These are phyloP conservation scores for Polydrusus pterygomalis DNA, from an alignment of 2,888 invertebrate species.

Conservation along the genomic window DNA sequence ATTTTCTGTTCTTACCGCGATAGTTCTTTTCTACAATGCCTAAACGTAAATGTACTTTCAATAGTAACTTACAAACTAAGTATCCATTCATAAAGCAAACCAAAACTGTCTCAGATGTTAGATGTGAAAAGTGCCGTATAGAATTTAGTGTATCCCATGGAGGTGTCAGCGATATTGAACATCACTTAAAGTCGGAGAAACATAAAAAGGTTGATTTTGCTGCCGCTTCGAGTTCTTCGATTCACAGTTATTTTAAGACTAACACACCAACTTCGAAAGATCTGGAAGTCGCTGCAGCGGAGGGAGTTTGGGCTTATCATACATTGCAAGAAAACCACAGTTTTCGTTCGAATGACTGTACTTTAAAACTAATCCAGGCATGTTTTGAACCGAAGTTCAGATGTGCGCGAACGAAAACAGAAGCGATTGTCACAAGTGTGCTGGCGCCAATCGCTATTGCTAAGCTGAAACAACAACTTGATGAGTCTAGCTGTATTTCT, in stretches of 20 bases:
- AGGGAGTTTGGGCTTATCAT: slow-evolving; percentile 58
- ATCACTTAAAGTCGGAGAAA: slow-evolving; percentile 60
- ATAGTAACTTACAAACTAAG: background rate
- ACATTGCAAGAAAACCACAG: slow-evolving; percentile 59
- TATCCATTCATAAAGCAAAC: background rate
- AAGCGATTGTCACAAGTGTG: slow-evolving; percentile 61
- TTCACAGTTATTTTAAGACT: background rate
- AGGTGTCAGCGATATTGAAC: slow-evolving; percentile 10
- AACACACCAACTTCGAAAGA: slow-evolving; percentile 52
- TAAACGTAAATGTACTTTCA: background rate
- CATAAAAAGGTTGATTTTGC: too few relatives aligned
- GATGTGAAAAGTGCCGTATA: background rate
- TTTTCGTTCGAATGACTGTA: slow-evolving; percentile 60
- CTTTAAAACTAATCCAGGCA: slow-evolving; percentile 55
- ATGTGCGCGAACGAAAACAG: slow-evolving; percentile 62
- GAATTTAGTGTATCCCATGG: background rate
- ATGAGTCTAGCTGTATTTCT: slow-evolving; percentile 59
- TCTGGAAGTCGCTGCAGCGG: slow-evolving; percentile 54
- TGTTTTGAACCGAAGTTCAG: slow-evolving; percentile 60
- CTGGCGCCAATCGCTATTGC: slow-evolving; percentile 38
- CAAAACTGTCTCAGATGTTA: background rate
- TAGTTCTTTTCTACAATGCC: too few relatives aligned
- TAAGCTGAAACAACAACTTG: slow-evolving; percentile 59
- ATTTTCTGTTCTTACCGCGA: too few relatives aligned
- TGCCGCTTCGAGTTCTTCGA: too few relatives aligned